Evolutionary conservation across 2,888 invertebrate species (phyloP).

Genomic region (Eupithecia insigniata): DNA sequence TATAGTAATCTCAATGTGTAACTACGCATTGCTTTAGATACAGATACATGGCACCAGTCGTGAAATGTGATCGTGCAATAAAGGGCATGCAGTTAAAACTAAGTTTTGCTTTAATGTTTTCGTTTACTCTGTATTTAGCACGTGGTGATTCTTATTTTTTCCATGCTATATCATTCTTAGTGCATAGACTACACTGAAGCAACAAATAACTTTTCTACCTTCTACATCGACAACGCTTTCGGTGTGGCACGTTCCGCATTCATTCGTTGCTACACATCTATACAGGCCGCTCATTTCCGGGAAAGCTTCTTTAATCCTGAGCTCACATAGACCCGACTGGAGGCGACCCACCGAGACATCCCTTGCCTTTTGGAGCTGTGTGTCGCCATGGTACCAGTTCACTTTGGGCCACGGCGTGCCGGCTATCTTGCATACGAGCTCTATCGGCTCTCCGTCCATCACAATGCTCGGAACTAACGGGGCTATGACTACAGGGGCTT

Average conservation of each 20-base stretch:
- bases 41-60: conserved; percentile 72
- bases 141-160: background rate
- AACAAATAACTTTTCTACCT: conserved; percentile 83
- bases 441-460: conserved; percentile 95
- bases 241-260: conserved; percentile 91
- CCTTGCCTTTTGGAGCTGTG: conserved; percentile 89
- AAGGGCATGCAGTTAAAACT: conserved; percentile 50
- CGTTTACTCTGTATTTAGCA: background rate
- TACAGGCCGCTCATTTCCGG: conserved; percentile 96
- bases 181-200: conserved; percentile 32
- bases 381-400: conserved; percentile 90
- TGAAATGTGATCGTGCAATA: conserved; percentile 44
- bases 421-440: conserved; percentile 88
- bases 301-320: conserved; percentile 93
- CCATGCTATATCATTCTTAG: background rate
- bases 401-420: conserved; percentile 92
- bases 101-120: background rate
- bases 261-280: conserved; percentile 91
- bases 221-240: conserved; percentile 91
- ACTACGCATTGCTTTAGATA: conserved; percentile 52
- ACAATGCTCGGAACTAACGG: conserved; percentile 89
- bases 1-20: conserved; percentile 37
- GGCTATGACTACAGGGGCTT: conserved; percentile 89
- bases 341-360: conserved; percentile 90
- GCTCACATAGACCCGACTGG: conserved; percentile 90